Conservation (phyloP, 2,888 invertebrate genomes). For the Pseudococcus jackbeardsleyi region DNA sequence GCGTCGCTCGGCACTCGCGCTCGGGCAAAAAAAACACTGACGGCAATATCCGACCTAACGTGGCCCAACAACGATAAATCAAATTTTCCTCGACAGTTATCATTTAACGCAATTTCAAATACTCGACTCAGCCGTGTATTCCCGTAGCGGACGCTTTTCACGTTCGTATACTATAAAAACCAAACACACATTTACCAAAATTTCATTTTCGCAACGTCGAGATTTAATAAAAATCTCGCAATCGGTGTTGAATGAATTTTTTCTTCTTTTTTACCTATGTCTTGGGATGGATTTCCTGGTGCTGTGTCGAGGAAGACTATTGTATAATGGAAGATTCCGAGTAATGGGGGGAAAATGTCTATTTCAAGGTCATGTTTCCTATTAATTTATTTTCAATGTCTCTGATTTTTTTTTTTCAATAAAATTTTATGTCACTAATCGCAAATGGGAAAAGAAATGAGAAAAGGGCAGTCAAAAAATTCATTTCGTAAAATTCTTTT, state of each 20-base stretch:
- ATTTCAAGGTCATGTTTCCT: too few relatives aligned
- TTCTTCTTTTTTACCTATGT: background rate
- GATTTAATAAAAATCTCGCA: conserved; percentile 14
- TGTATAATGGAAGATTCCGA: background rate
- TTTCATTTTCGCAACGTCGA: background rate
- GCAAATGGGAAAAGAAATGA: too few relatives aligned
- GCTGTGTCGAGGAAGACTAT: background rate
- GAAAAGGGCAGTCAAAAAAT: too few relatives aligned
- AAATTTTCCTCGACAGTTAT: conserved; percentile 19
- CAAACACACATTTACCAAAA: conserved; percentile 6
- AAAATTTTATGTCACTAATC: too few relatives aligned
- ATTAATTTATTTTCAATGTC: too few relatives aligned
- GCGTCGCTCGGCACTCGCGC: background rate
- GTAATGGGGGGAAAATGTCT: too few relatives aligned
- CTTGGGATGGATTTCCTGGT: background rate
- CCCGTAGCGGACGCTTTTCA: background rate
- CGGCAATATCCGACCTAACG: background rate
- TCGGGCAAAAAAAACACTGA: background rate
- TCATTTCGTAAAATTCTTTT: too few relatives aligned
- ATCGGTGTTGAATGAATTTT: background rate
- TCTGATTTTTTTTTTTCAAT: too few relatives aligned
- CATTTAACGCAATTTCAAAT: conserved; percentile 13
- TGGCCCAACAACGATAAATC: conserved; percentile 1
- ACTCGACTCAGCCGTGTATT: background rate
- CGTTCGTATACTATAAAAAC: background rate